Evolutionary conservation across 2,888 invertebrate species (phyloP), one percentile per base, ranked within the genome.

Genomic region (Panopea generosa): DNA sequence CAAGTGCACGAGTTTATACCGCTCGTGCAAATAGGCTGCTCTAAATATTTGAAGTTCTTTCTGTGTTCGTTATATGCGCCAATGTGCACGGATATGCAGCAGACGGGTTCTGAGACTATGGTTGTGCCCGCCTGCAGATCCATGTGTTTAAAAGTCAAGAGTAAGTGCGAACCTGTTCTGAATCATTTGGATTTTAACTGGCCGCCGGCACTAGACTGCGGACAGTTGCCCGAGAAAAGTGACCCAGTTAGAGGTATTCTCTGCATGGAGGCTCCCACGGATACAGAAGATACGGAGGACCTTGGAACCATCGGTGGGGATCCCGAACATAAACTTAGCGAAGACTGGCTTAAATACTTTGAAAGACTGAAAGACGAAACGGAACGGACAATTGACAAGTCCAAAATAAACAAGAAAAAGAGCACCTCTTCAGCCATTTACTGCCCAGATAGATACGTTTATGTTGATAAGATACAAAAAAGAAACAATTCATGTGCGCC

Each of bases 41-140:
- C 97, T 3, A 94, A 95, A 69, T 96, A 96, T 89, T 95, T 97
- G 49, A 95, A 96, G 84, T 96, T 98, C 93, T 96, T 98, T 90
- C 95, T 98, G 76, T 98, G 98, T 93, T 96, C 97, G 18, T 96
- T 97, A 62, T 96, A 96, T 93, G 96, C 96, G 11, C 98, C 98
- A 43, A 96, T 98, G 92, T 98, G 98, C 93, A 96, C 97, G 33
- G 96, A 96, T 89, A 96, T 97, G 92, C 73, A 76, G 18, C 79
- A 80, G 53, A 81, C 77, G 22, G 96, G 96, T 80, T 95, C 96
- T 27, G 96, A 96, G 86, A 96, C 96, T 0, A 83, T 92, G 53
- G 87, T 90, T 47, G 96, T 98, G 77, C 96, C 96, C 73, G 96
- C 97, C 11, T 98, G 98, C 93, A 94, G 96, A 76, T 95, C 96